phyloP scores from a whole-genome alignment of 2,888 invertebrate species.

The Zaprionus obscuricornis region DNA sequence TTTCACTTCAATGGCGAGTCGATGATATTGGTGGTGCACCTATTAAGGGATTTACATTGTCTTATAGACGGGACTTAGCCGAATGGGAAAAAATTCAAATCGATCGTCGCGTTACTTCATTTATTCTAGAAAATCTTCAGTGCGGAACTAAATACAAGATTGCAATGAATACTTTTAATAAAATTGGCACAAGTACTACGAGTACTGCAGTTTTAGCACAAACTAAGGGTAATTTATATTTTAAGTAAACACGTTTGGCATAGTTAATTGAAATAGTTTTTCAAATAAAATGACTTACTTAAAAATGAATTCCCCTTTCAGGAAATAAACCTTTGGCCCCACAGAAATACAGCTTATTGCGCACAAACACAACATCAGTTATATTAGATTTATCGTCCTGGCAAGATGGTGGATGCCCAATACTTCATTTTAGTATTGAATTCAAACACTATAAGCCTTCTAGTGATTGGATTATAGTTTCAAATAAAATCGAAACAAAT shows the following conservation, averaged over 20 bases:
- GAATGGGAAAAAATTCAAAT: slow-evolving; percentile 85
- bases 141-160: slow-evolving; percentile 92
- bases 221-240: slow-evolving; percentile 87
- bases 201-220: slow-evolving; percentile 88
- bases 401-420: slow-evolving; percentile 92
- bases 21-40: slow-evolving; percentile 85
- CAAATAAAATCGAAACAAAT: slow-evolving; percentile 84
- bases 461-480: slow-evolving; percentile 83
- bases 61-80: slow-evolving; percentile 84
- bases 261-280: no score
- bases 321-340: slow-evolving; percentile 87
- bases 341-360: slow-evolving; percentile 88
- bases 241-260: not conserved
- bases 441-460: slow-evolving; percentile 77
- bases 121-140: slow-evolving; percentile 88
- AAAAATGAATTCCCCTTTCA: no score
- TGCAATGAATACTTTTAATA: slow-evolving; percentile 89
- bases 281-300: no score
- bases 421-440: slow-evolving; percentile 87
- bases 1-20: slow-evolving; percentile 84
- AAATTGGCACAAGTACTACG: slow-evolving; percentile 89
- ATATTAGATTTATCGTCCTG: slow-evolving; percentile 90
- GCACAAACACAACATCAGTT: slow-evolving; percentile 90
- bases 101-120: slow-evolving; percentile 85
- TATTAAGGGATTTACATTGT: slow-evolving; percentile 84